A percentile compares a stretch with the other conserved stretches of the same genome.
Evolutionary conservation across 1,140 invertebrate species (phyloP).

Genomic region (Dolichoris vasculosae): DNA sequence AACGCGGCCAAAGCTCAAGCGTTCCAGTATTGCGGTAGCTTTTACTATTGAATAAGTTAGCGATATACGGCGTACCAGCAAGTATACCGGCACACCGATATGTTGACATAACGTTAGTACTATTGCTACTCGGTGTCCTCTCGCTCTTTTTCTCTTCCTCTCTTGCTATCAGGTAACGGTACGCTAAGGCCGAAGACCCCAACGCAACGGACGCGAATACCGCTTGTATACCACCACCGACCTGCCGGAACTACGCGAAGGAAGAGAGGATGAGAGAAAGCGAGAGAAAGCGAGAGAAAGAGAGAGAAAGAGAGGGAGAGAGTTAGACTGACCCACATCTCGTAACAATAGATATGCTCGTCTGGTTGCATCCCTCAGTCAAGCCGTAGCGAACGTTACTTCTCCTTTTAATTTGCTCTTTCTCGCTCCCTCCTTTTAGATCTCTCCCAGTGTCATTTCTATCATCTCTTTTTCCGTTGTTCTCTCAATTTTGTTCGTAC

Average conservation of each 20-base stretch:
- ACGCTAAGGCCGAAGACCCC: background rate
- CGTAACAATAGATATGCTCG: slow-evolving; percentile 58
- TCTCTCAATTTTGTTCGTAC: background rate
- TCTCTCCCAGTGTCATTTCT: background rate
- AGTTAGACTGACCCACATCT: slow-evolving; percentile 57
- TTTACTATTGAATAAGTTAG: slow-evolving; percentile 63
- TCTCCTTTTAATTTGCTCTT: background rate
- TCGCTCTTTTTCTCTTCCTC: background rate
- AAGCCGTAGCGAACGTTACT: background rate
- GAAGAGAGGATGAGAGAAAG: background rate
- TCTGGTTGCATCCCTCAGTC: slow-evolving; percentile 51
- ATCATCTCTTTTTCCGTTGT: background rate
- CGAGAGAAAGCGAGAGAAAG: background rate
- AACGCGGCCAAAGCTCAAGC: background rate
- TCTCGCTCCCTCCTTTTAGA: background rate
- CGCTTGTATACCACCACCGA: background rate
- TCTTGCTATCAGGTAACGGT: background rate
- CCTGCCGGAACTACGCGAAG: slow-evolving; percentile 44
- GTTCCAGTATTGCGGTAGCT: slow-evolving; percentile 35
- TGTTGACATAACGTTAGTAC: slow-evolving; percentile 54
- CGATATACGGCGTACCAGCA: background rate
- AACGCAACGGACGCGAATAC: background rate
- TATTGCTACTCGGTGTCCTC: background rate
- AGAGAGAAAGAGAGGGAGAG: background rate
- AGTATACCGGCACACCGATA: slow-evolving; percentile 7